These are phyloP conservation scores for Apoda limacodes DNA, from an alignment of 2,888 invertebrate species.

Conservation along the genomic window DNA sequence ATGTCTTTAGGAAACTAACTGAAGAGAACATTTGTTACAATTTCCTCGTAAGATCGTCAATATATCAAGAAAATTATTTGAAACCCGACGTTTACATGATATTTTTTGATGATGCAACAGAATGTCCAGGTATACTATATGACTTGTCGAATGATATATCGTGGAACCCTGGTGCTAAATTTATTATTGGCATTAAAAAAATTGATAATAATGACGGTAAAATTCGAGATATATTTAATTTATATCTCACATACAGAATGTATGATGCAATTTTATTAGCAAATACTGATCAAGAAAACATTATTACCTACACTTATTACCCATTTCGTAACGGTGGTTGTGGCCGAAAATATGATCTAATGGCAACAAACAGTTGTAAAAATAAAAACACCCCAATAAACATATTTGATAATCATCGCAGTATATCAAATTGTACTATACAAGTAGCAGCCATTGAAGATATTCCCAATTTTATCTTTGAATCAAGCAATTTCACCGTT, in stretches of 20 bases:
- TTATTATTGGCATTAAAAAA: slow-evolving; percentile 25
- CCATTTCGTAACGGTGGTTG: slow-evolving; percentile 32
- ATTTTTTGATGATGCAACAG: slow-evolving; percentile 20
- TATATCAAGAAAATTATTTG: too few relatives aligned
- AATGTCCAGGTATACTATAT: slow-evolving; percentile 24
- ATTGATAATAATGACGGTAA: slow-evolving; percentile 17
- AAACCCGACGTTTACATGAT: slow-evolving; percentile 38
- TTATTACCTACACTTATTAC: slow-evolving; percentile 26
- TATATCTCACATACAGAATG: slow-evolving; percentile 26
- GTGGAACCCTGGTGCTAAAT: slow-evolving; percentile 38
- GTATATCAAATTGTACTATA: slow-evolving; percentile 29
- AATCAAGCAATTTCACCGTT: slow-evolving; percentile 23
- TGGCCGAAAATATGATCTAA: slow-evolving; percentile 24
- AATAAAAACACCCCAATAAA: slow-evolving; percentile 13
- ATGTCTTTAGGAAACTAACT: too few relatives aligned
- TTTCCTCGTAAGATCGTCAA: too few relatives aligned
- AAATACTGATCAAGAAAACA: slow-evolving; percentile 13
- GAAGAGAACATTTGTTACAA: too few relatives aligned
- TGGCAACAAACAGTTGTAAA: slow-evolving; percentile 24
- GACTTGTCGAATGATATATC: slow-evolving; percentile 27
- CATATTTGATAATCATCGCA: too few relatives aligned
- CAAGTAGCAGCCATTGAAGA: slow-evolving; percentile 28
- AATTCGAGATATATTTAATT: slow-evolving; percentile 23
- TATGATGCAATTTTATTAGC: slow-evolving; percentile 29
- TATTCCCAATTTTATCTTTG: slow-evolving; percentile 29